phyloP scores from a whole-genome alignment of 1,140 invertebrate genomes.

The Orchestia grillus region DNA sequence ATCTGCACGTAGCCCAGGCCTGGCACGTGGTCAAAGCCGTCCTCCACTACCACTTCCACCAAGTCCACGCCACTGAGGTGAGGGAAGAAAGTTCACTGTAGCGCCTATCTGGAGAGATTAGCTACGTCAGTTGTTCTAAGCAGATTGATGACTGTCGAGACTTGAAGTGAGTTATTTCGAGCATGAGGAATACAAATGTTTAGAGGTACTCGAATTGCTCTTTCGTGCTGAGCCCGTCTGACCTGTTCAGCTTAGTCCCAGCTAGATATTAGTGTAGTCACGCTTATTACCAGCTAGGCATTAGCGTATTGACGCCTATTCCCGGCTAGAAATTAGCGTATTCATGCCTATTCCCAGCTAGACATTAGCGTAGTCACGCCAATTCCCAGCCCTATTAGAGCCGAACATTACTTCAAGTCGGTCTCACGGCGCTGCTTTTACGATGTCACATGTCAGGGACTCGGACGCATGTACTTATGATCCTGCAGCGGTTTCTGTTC shows the following conservation, averaged over 20 bases:
- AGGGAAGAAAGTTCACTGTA: constrained; percentile 7
- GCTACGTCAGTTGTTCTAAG: neutral
- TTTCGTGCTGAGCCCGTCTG: neutral
- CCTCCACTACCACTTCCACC: constrained; percentile 72
- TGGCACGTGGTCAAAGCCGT: constrained; percentile 70
- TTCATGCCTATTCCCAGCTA: neutral
- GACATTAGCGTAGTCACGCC: too few relatives aligned
- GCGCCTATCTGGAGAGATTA: neutral
- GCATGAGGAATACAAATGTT: neutral
- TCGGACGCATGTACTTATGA: neutral
- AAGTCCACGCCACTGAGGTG: constrained; percentile 74
- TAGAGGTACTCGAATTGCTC: neutral
- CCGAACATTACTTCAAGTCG: neutral
- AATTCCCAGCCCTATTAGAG: neutral
- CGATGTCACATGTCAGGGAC: neutral
- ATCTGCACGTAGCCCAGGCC: constrained; percentile 68
- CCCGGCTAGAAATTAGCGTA: neutral
- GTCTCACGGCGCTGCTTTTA: neutral
- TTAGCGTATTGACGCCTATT: too few relatives aligned
- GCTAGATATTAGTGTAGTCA: neutral
- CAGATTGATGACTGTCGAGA: neutral
- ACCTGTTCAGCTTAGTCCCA: neutral
- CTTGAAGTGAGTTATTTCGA: neutral
- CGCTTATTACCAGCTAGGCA: neutral
- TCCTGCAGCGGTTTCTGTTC: neutral